Conservation (phyloP, 2,888 invertebrate species). For the Icerya purchasi region DNA sequence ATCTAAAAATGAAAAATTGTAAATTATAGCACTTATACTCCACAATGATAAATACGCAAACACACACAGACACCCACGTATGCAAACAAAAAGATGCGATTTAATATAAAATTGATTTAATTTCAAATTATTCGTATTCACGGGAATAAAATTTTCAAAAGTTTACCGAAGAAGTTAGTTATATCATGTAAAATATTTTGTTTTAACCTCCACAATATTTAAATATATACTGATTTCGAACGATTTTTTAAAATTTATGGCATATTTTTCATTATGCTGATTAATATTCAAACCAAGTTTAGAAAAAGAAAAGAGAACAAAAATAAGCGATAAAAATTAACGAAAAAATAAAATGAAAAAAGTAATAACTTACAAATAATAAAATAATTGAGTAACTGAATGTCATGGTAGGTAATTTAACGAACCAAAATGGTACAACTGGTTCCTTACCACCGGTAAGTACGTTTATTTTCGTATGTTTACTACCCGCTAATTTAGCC, state of each 20-base stretch:
- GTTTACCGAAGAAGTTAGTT: too few relatives aligned
- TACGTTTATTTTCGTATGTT: conserved; percentile 40
- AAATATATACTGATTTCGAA: not conserved
- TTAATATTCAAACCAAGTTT: too few relatives aligned
- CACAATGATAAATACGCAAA: too few relatives aligned
- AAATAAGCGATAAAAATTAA: too few relatives aligned
- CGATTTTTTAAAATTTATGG: not conserved
- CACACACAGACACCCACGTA: too few relatives aligned
- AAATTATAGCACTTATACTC: too few relatives aligned
- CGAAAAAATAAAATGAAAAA: not conserved
- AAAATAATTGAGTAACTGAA: conserved; percentile 70
- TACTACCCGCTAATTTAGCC: conserved; percentile 52
- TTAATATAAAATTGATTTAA: too few relatives aligned
- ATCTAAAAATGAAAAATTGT: too few relatives aligned
- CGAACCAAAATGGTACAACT: conserved; percentile 69
- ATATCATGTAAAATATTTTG: not conserved
- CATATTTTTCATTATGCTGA: not conserved
- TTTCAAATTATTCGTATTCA: too few relatives aligned
- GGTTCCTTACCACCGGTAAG: conserved; percentile 69
- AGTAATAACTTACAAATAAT: conserved; percentile 38
- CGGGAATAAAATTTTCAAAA: too few relatives aligned
- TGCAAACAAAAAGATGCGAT: too few relatives aligned
- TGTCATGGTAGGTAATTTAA: conserved; percentile 65
- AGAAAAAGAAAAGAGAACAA: too few relatives aligned
- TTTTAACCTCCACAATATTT: not conserved